Evolutionary conservation across 2,113 vertebrate species (phyloP).

Genomic region (Anhinga anhinga): DNA sequence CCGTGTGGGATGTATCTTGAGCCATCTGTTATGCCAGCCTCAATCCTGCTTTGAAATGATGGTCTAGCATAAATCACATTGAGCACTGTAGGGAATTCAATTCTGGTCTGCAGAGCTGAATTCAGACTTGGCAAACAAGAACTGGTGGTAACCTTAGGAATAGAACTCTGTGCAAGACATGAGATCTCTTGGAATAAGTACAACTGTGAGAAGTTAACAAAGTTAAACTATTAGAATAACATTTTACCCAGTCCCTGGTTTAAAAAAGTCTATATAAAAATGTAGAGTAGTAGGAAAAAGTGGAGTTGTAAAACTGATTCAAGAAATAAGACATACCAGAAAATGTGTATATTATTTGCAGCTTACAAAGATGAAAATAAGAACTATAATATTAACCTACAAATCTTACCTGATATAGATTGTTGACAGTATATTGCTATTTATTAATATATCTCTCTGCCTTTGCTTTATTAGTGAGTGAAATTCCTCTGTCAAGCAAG

Average conservation of each 20-base stretch:
- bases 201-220: not conserved
- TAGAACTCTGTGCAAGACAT: not conserved
- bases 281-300: not conserved
- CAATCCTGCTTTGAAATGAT: not conserved
- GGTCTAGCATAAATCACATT: not conserved
- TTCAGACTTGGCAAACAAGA: not conserved
- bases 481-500: not conserved
- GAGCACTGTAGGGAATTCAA: not conserved
- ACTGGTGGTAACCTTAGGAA: not conserved
- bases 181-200: not conserved
- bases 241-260: not conserved
- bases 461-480: not conserved
- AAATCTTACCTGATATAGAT: not conserved
- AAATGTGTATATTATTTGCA: not conserved
- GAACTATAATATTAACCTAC: not conserved
- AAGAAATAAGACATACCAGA: not conserved
- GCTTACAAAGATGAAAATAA: not conserved
- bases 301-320: not conserved
- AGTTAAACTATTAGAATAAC: not conserved
- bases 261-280: not conserved
- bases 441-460: not conserved
- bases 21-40: not conserved
- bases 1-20: not conserved
- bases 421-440: not conserved
- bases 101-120: not conserved